These are phyloP conservation scores for Rambutsinella grinnellia DNA, from an alignment of 2,888 invertebrate genomes.

Conservation along the genomic window DNA sequence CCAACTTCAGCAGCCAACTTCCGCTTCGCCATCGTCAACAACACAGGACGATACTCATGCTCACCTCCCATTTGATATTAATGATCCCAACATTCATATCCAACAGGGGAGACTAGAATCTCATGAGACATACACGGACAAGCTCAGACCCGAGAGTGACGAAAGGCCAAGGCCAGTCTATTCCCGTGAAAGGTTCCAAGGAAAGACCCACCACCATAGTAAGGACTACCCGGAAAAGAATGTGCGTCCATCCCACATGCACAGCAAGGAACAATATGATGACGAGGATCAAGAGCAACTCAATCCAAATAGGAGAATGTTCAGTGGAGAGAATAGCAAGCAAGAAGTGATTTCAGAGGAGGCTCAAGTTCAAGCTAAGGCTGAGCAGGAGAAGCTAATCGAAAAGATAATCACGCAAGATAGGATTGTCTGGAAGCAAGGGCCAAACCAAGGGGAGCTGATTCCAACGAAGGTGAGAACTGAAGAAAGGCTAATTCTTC, in stretches of 20 bases:
- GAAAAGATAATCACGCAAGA: conserved; percentile 63
- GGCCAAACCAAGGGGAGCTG: conserved; percentile 45
- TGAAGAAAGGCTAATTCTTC: conserved; percentile 57
- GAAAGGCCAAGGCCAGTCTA: not conserved
- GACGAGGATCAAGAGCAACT: not conserved
- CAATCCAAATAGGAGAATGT: conserved; percentile 37
- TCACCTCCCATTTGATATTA: not conserved
- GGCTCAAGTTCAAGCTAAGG: conserved; percentile 6
- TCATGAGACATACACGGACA: conserved; percentile 27
- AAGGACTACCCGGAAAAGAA: conserved; percentile 36
- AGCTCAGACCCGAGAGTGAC: not conserved
- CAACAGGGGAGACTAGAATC: conserved; percentile 23
- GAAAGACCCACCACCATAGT: conserved; percentile 49
- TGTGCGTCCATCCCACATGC: not conserved
- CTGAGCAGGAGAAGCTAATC: conserved; percentile 54
- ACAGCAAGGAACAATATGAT: conserved; percentile 29
- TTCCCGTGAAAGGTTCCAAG: conserved; percentile 18
- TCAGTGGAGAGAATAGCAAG: conserved; percentile 32
- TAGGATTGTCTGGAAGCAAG: conserved; percentile 62
- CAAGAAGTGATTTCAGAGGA: conserved; percentile 24
- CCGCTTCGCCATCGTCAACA: not conserved
- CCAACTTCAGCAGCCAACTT: not conserved
- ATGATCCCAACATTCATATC: conserved; percentile 22
- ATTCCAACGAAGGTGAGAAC: conserved; percentile 60
- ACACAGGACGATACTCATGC: not conserved